Evolutionary conservation across 2,888 invertebrate species (phyloP).

Genomic region (Cryptus viduatorius): DNA sequence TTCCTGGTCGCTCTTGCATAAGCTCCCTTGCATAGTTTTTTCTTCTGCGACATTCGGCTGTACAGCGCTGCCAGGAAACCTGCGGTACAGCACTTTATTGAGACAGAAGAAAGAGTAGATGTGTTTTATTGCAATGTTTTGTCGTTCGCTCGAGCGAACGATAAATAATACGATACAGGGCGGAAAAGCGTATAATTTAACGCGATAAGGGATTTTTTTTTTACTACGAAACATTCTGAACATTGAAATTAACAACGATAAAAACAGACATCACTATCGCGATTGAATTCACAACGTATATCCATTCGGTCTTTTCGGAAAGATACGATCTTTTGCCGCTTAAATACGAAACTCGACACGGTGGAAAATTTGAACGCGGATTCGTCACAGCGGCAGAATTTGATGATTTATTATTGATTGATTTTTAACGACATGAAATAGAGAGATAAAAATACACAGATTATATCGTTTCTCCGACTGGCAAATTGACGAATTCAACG

Average conservation of each 20-base stretch:
- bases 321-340: no score
- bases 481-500: not conserved
- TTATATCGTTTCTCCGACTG: not conserved
- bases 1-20: constrained; percentile 33
- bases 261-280: not conserved
- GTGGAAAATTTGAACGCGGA: no score
- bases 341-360: no score
- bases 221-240: not conserved
- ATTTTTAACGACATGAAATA: not conserved
- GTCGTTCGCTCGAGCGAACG: not conserved
- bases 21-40: not conserved
- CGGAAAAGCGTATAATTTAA: not conserved
- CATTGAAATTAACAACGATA: not conserved
- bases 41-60: not conserved
- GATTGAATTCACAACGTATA: no score
- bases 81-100: not conserved
- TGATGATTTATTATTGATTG: no score
- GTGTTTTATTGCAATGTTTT: not conserved
- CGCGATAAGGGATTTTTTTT: not conserved
- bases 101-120: not conserved
- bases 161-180: not conserved
- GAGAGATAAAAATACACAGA: not conserved
- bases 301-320: no score
- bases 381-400: no score
- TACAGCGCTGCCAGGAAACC: not conserved